phyloP scores from a whole-genome alignment of 1,140 invertebrate genomes.

The Cardiocondyla obscurior region DNA sequence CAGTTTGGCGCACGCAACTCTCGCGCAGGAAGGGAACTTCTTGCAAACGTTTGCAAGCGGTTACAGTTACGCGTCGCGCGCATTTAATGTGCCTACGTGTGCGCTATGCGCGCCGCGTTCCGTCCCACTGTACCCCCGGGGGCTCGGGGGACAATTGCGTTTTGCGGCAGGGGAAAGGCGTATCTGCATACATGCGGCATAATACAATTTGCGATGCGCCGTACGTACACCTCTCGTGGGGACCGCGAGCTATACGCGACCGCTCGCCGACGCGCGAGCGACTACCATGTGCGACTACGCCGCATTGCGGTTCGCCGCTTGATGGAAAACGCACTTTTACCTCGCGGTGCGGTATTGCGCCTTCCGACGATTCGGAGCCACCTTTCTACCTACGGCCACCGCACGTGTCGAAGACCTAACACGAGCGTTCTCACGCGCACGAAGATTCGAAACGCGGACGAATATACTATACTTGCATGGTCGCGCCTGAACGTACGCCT shows the following conservation, averaged over 20 bases:
- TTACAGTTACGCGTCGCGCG: constrained; percentile 66
- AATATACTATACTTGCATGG: too few relatives aligned
- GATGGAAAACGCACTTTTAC: constrained; percentile 78
- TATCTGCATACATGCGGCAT: constrained; percentile 77
- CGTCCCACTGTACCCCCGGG: background rate
- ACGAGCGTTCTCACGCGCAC: constrained; percentile 60
- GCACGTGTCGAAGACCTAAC: constrained; percentile 50
- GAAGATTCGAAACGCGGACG: constrained; percentile 14
- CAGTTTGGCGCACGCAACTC: constrained; percentile 61
- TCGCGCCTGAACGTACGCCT: constrained; percentile 26
- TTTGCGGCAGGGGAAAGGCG: constrained; percentile 69
- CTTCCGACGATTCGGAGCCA: constrained; percentile 36
- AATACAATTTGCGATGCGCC: constrained; percentile 79
- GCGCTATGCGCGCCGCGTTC: background rate
- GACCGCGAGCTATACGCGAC: constrained; percentile 43
- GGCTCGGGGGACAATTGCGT: constrained; percentile 75
- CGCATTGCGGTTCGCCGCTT: constrained; percentile 77
- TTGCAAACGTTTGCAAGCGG: constrained; percentile 38
- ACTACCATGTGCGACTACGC: constrained; percentile 55
- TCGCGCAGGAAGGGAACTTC: constrained; percentile 28
- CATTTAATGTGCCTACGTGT: constrained; percentile 61
- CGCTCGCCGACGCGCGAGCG: constrained; percentile 55
- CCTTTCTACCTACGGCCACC: constrained; percentile 61
- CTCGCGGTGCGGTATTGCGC: constrained; percentile 23
- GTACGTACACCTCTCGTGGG: constrained; percentile 36